Percentiles rank a stretch among this genome's conserved stretches.
These are phyloP conservation scores for Acronicta psi DNA, from an alignment of 2,888 invertebrate genomes.

Conservation along the genomic window DNA sequence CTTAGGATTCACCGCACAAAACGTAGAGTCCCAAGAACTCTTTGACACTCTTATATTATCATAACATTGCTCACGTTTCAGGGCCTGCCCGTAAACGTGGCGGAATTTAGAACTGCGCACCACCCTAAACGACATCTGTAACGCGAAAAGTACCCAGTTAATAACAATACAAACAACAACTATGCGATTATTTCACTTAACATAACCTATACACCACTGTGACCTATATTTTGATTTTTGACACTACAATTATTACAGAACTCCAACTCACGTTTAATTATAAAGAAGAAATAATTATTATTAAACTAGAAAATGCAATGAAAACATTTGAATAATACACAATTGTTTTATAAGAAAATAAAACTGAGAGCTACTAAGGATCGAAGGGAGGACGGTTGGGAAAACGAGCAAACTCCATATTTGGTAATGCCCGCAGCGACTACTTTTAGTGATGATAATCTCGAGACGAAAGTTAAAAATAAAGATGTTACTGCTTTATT, in stretches of 20 bases:
- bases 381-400: constrained; percentile 89
- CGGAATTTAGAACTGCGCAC: constrained; percentile 99
- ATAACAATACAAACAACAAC: constrained; percentile 77
- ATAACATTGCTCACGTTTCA: constrained; percentile 98
- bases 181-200: constrained; percentile 77
- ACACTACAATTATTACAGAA: constrained; percentile 73
- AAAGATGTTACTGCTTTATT: constrained; percentile 17
- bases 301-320: constrained; percentile 82
- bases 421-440: constrained; percentile 90
- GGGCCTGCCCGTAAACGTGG: constrained; percentile 96
- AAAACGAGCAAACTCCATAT: constrained; percentile 92
- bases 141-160: constrained; percentile 78
- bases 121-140: constrained; percentile 98
- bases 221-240: constrained; percentile 89
- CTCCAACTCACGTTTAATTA: constrained; percentile 83
- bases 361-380: constrained; percentile 87
- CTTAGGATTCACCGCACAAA: constrained; percentile 99
- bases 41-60: constrained; percentile 99
- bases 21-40: constrained; percentile 99
- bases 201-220: constrained; percentile 85
- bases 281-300: constrained; percentile 75
- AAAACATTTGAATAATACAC: constrained; percentile 86
- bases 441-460: constrained; percentile 76
- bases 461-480: constrained; percentile 54
- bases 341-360: constrained; percentile 79